These are phyloP conservation scores for Tortrix viridana DNA, from an alignment of 2,888 invertebrate species.

Conservation along the genomic window DNA sequence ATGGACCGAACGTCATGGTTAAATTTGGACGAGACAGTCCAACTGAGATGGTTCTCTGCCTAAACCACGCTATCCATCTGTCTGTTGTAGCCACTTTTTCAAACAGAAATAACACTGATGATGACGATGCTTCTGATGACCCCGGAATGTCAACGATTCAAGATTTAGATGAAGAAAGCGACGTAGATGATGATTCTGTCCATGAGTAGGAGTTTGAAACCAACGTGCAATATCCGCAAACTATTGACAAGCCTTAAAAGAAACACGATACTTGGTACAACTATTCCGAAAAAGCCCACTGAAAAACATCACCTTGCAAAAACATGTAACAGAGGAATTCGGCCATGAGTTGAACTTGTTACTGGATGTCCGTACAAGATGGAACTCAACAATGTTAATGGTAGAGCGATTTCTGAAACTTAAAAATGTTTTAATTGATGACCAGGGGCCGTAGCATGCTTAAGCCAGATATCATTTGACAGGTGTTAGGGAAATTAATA, in stretches of 20 bases:
- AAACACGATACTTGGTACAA: constrained; percentile 21
- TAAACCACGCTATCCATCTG: constrained; percentile 18
- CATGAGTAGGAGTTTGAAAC: constrained; percentile 13
- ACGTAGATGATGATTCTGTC: constrained; percentile 33
- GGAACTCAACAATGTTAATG: constrained; percentile 29
- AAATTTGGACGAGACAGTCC: constrained; percentile 34
- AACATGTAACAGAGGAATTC: constrained; percentile 30
- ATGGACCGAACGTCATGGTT: constrained; percentile 34
- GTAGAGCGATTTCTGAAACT: constrained; percentile 32
- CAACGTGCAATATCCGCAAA: constrained; percentile 8
- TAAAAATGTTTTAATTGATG: constrained; percentile 29
- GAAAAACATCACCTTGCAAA: constrained; percentile 30
- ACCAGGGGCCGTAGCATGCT: no score
- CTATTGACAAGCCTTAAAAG: constrained; percentile 16
- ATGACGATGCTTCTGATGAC: constrained; percentile 9
- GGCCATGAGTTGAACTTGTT: constrained; percentile 31
- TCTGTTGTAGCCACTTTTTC: constrained; percentile 1
- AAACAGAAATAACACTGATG: constrained; percentile 6
- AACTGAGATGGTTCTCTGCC: constrained; percentile 15
- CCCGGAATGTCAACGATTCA: neutral
- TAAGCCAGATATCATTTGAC: no score
- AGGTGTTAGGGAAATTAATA: no score
- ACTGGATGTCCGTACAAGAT: constrained; percentile 32
- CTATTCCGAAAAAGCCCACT: constrained; percentile 33
- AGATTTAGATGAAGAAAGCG: constrained; percentile 35